These are phyloP conservation scores for Tenebrio molitor DNA, from an alignment of 1,140 invertebrate genomes.

Conservation along the genomic window DNA sequence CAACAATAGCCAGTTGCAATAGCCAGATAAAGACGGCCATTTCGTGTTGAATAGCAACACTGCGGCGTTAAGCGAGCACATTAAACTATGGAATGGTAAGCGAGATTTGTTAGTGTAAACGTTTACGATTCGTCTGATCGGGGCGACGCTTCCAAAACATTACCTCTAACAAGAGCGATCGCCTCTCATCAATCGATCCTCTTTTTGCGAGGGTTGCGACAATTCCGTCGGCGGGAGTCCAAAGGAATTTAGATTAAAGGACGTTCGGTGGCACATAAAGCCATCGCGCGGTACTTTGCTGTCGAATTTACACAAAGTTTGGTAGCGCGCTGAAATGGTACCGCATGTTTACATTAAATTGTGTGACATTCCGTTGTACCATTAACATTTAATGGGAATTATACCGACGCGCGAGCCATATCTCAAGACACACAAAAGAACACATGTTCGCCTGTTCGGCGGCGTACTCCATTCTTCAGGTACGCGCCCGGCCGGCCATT, in stretches of 20 bases:
- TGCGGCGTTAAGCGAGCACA: conserved; percentile 32
- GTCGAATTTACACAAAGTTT: conserved; percentile 62
- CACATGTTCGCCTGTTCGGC: conserved; percentile 60
- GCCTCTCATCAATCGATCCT: conserved; percentile 8
- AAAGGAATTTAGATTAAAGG: conserved; percentile 62
- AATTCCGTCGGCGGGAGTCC: conserved; percentile 45
- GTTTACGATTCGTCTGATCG: conserved; percentile 6
- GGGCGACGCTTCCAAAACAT: conserved; percentile 15
- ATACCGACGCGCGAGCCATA: conserved; percentile 58
- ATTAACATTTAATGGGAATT: conserved; percentile 66
- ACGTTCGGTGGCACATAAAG: conserved; percentile 51
- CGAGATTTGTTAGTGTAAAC: conserved; percentile 21
- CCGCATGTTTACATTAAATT: conserved; percentile 62
- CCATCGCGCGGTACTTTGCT: conserved; percentile 56
- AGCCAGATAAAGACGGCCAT: conserved; percentile 55
- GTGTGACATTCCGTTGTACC: conserved; percentile 63
- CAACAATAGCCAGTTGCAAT: conserved; percentile 52
- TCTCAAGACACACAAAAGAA: conserved; percentile 62
- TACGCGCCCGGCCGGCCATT: conserved; percentile 10
- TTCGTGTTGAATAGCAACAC: conserved; percentile 49
- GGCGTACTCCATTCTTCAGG: conserved; percentile 52
- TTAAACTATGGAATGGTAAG: conserved; percentile 14
- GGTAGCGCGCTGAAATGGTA: conserved; percentile 57
- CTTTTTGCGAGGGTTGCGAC: conserved; percentile 10
- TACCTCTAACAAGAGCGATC: conserved; percentile 1